Percentiles rank a stretch among this genome's conserved stretches.
Conservation (phyloP, 1,140 invertebrate species). For the Kradibia gibbosae region DNA sequence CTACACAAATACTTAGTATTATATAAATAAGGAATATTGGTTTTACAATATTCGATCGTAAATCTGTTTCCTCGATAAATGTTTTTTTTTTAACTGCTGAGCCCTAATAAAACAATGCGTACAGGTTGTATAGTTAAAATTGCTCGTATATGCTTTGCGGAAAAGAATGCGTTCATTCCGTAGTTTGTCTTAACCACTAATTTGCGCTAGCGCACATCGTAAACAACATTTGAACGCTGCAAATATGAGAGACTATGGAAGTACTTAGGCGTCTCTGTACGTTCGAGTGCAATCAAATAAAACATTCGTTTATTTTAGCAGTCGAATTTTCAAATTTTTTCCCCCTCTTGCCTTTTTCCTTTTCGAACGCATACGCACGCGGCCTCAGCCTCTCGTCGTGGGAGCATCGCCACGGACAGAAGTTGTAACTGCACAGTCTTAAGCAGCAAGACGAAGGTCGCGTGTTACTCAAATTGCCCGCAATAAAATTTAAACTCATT, state of each 20-base stretch:
- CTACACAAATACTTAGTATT: no score
- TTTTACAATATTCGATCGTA: no score
- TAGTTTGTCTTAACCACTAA: background rate
- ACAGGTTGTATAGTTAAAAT: background rate
- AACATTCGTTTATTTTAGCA: slow-evolving; percentile 15
- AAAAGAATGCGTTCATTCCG: background rate
- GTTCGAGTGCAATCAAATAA: background rate
- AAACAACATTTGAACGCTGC: background rate
- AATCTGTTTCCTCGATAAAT: no score
- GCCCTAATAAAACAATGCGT: no score
- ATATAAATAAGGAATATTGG: no score
- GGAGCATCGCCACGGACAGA: background rate
- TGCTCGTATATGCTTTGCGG: background rate
- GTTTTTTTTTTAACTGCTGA: no score
- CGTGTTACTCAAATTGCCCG: slow-evolving; percentile 8
- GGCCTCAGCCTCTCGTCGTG: background rate
- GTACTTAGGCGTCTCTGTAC: background rate
- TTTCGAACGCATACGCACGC: background rate
- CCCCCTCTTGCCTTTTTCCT: background rate
- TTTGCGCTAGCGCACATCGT: background rate
- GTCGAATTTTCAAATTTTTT: slow-evolving; percentile 15
- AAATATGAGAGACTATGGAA: background rate
- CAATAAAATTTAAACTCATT: slow-evolving; percentile 28
- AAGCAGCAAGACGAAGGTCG: slow-evolving; percentile 10
- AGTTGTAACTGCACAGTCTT: slow-evolving; percentile 4